A percentile compares a stretch with the other conserved stretches of the same genome.
Evolutionary conservation across 1,140 invertebrate genomes (phyloP).

Genomic region (Aphelenchoides besseyi): DNA sequence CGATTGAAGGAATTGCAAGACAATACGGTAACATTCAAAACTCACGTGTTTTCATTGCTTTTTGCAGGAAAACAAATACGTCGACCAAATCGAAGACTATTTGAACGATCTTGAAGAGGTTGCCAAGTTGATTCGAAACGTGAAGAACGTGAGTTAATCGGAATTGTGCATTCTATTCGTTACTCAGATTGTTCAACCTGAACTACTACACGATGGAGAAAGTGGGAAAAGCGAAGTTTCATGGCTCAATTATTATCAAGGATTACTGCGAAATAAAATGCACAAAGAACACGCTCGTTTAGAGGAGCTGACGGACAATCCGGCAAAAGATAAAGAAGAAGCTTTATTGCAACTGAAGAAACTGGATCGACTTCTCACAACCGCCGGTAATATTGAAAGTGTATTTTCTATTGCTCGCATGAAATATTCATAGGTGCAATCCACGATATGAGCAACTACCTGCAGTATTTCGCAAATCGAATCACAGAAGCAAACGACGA

Average conservation of each 20-base stretch:
- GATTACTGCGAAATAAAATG: not conserved
- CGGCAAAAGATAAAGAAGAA: not conserved
- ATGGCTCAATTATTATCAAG: not conserved
- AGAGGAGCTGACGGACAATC: not conserved
- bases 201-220: not conserved
- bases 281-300: not conserved
- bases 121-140: not conserved
- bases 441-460: not conserved
- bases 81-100: not conserved
- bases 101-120: conserved; percentile 9
- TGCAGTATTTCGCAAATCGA: conserved; percentile 6
- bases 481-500: conserved; percentile 1
- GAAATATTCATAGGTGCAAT: too few relatives aligned
- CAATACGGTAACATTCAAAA: not conserved
- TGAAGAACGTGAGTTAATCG: not conserved
- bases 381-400: not conserved
- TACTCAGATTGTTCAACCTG: conserved; percentile 4
- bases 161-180: not conserved
- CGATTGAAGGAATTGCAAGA: conserved; percentile 11
- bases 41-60: too few relatives aligned
- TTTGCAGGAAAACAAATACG: too few relatives aligned
- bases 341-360: not conserved
- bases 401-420: too few relatives aligned
- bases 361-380: not conserved
- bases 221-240: conserved; percentile 7